Conservation (phyloP, 2,888 invertebrate species). For the Luperina nickerlii region DNA sequence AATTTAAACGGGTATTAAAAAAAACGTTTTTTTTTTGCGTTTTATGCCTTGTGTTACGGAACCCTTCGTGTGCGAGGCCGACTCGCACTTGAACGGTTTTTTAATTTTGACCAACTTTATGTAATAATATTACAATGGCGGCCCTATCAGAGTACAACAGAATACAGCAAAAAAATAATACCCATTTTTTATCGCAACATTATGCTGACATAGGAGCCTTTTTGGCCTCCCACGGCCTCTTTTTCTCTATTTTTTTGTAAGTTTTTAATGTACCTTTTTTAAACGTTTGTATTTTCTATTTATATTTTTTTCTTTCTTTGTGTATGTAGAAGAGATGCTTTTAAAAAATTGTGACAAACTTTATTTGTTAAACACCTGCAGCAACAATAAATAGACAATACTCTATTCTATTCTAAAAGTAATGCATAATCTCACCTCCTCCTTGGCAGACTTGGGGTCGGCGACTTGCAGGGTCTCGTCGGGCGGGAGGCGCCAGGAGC, state of each 20-base stretch:
- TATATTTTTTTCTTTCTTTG: neutral
- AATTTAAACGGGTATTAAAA: no score
- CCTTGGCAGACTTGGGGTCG: conserved; percentile 95
- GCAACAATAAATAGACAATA: neutral
- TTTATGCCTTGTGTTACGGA: no score
- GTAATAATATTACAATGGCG: neutral
- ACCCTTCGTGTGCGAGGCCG: no score
- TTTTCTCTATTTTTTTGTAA: neutral
- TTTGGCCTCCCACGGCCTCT: neutral
- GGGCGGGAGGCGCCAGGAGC: conserved; percentile 97
- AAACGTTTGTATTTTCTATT: neutral
- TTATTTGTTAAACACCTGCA: neutral
- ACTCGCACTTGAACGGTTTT: neutral
- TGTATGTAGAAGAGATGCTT: neutral
- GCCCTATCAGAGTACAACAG: neutral
- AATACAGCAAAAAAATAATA: no score
- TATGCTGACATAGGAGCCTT: neutral
- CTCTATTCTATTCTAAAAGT: neutral
- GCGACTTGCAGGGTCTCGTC: conserved; percentile 97
- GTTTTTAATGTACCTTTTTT: neutral
- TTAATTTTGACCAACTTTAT: neutral
- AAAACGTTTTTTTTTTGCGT: no score
- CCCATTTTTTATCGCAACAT: neutral
- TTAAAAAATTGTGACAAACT: neutral
- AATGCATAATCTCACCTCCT: conserved; percentile 84